Evolutionary conservation across 2,113 vertebrate genomes (phyloP).

Genomic region (Desmodus rotundus): DNA sequence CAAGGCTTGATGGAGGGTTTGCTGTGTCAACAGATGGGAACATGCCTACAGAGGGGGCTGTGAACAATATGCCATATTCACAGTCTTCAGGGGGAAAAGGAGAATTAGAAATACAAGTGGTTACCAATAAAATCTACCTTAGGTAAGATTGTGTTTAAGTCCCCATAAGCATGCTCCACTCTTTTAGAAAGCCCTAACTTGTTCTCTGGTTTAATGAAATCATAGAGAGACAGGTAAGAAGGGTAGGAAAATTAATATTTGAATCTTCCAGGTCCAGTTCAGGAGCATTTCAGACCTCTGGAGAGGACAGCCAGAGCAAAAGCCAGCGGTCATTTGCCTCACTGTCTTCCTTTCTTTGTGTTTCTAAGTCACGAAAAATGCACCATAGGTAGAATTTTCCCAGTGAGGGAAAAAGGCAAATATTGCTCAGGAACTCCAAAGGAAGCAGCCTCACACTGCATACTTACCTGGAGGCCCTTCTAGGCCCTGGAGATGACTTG

Average conservation of each 20-base stretch:
- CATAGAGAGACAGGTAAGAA: background rate
- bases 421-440: background rate
- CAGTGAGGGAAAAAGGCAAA: background rate
- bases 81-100: background rate
- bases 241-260: background rate
- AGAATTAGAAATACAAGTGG: background rate
- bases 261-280: background rate
- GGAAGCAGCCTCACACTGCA: background rate
- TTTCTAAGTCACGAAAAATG: background rate
- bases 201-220: background rate
- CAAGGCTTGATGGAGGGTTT: background rate
- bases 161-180: background rate
- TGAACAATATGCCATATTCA: background rate
- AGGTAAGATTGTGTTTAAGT: background rate
- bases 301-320: background rate
- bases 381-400: background rate
- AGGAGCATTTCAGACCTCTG: background rate
- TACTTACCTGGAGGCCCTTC: background rate
- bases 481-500: background rate
- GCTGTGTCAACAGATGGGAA: background rate
- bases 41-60: background rate
- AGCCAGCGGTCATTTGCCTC: background rate
- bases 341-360: background rate
- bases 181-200: background rate
- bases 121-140: background rate